These are phyloP conservation scores for Eremobia ochroleuca DNA, from an alignment of 2,888 invertebrate genomes.

Conservation along the genomic window DNA sequence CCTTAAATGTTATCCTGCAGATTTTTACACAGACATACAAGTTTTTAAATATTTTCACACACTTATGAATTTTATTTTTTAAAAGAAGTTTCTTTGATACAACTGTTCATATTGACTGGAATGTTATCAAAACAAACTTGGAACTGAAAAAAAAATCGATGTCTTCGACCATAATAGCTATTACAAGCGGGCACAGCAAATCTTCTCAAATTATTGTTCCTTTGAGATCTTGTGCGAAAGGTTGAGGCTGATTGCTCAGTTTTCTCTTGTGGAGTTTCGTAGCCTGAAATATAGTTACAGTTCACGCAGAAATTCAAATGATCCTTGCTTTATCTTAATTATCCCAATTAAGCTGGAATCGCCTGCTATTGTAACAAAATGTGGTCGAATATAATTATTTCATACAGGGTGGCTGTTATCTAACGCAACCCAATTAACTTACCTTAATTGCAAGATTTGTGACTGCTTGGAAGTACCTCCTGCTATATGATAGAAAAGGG, in stretches of 20 bases:
- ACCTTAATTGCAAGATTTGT: slow-evolving; percentile 4
- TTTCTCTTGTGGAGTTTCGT: neutral
- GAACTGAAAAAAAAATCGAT: too few relatives aligned
- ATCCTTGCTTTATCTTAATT: slow-evolving; percentile 5
- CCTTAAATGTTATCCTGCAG: neutral
- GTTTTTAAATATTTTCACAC: neutral
- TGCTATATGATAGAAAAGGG: neutral
- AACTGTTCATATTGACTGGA: neutral
- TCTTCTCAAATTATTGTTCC: neutral
- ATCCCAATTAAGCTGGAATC: neutral
- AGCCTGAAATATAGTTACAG: neutral
- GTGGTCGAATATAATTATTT: slow-evolving; percentile 6
- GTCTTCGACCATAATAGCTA: too few relatives aligned
- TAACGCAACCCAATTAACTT: neutral
- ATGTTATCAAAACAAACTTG: neutral
- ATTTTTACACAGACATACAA: neutral
- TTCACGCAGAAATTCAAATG: neutral
- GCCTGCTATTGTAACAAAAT: slow-evolving; percentile 2
- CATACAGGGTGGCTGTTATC: neutral
- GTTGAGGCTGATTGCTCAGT: neutral
- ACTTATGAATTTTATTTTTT: neutral
- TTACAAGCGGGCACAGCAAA: neutral
- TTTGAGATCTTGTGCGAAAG: neutral
- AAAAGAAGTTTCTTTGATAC: neutral
- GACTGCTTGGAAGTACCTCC: neutral